Conservation (phyloP, 2,113 vertebrate genomes). For the Callorhinus ursinus region DNA sequence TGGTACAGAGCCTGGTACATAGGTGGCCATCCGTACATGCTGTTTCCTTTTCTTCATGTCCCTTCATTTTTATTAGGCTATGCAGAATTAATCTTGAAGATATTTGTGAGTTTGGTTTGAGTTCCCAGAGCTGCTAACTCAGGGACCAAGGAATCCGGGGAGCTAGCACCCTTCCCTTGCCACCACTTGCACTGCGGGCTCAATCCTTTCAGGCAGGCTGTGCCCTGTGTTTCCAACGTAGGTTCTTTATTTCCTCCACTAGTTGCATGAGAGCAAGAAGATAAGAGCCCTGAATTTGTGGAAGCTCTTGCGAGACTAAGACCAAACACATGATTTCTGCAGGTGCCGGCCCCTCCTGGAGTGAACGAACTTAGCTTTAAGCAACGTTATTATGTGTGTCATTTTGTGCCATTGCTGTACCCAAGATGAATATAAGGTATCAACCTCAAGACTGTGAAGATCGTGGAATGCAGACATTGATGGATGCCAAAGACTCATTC, state of each 20-base stretch:
- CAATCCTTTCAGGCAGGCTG: not conserved
- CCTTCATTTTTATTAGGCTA: not conserved
- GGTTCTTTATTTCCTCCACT: not conserved
- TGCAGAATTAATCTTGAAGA: not conserved
- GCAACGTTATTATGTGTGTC: constrained; percentile 63
- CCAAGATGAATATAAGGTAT: constrained; percentile 73
- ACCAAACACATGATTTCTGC: not conserved
- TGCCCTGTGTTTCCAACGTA: not conserved
- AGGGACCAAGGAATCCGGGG: not conserved
- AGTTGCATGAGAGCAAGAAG: not conserved
- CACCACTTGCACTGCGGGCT: not conserved
- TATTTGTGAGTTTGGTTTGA: not conserved
- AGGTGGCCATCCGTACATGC: not conserved
- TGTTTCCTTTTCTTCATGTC: not conserved
- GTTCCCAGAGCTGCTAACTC: not conserved
- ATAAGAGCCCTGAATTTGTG: not conserved
- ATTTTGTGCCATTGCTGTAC: constrained; percentile 61
- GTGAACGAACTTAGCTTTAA: constrained; percentile 64
- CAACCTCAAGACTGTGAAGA: constrained; percentile 53
- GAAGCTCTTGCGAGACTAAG: not conserved
- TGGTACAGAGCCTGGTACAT: not conserved
- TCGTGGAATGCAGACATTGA: constrained; percentile 64
- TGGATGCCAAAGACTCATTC: constrained; percentile 76
- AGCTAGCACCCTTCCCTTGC: not conserved
- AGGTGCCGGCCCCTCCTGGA: not conserved